Base-by-base conservation (phyloP, 2,113 vertebrate species). In the Heloderma charlesbogerti region DNA sequence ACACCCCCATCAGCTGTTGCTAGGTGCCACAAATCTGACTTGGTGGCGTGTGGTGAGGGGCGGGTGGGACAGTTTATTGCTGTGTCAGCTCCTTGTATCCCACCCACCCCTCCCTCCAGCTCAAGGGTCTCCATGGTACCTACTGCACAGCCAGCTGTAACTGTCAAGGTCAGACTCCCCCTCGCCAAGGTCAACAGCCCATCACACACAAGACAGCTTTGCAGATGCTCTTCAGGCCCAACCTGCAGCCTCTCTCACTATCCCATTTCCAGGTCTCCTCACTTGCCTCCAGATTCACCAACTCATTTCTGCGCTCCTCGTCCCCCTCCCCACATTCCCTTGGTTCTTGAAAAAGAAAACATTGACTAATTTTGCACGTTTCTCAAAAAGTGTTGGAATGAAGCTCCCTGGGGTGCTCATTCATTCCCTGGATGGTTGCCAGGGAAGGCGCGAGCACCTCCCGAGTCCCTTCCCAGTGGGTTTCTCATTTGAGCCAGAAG, bases 1-100 rank as follows among this genome's bases (percentile, higher is more conserved):
- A 91, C 90, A 66, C 79, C 90, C 85, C 90, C 79, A 51, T 43
- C 27, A 43, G 54, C 45, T 29, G 86, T 84, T 88, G 90, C 90
- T 91, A 91, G 80, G 90, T 82, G 20, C 86, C 80, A 84, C 43
- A 48, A 37, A 31, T 83, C 54, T 37, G 75, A 43, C 48, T 81
- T 48, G 31, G 29, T 77, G 86, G 86, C 3, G 20, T 72, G 54
- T 57, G 4, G 57, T 29, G 74, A 22, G 48, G 51, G 51, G 12
- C 54, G 57, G 20, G 48, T 22, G n/a, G 7, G 8, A 15, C 31
- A 48, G 80, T 40, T 84, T 84, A 88, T 77, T 88, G 86, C 90
- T 88, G 90, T 84, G 90, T 88, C 90, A 88, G 86, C 80, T 48
- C 77, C 51, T 84, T 54, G 75, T 43, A 34, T 89, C 51, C 80